These are phyloP conservation scores for Leptarthrus brevirostris DNA, from an alignment of 2,888 invertebrate species.

Conservation along the genomic window DNA sequence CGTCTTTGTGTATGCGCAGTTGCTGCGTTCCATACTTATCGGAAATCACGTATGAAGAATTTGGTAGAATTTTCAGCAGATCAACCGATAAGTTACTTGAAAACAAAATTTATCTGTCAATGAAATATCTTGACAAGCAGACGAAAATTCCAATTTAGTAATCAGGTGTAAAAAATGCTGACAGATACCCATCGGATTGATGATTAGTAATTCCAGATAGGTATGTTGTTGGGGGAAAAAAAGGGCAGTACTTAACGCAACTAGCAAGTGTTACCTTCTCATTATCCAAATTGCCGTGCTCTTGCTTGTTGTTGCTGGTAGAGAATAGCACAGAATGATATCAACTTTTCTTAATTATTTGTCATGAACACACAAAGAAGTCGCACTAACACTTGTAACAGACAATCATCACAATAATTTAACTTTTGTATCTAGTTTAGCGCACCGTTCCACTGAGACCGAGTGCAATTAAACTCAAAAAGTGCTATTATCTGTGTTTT, in stretches of 20 bases:
- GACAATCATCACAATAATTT: slow-evolving; percentile 11
- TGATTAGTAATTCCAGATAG: neutral
- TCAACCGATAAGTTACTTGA: neutral
- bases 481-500: slow-evolving; percentile 11
- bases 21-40: neutral
- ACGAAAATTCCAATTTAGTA: neutral
- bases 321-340: slow-evolving; percentile 29
- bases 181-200: neutral
- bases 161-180: neutral
- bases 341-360: slow-evolving; percentile 43
- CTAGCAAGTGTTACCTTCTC: slow-evolving; percentile 25
- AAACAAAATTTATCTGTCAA: neutral
- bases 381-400: slow-evolving; percentile 5
- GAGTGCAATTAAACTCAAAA: slow-evolving; percentile 15
- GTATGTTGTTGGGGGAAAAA: no score
- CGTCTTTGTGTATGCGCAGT: neutral
- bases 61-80: neutral
- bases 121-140: neutral
- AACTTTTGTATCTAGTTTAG: slow-evolving; percentile 10
- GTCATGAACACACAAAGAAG: slow-evolving; percentile 19
- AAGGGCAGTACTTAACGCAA: neutral
- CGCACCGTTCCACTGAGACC: slow-evolving; percentile 6
- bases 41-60: neutral
- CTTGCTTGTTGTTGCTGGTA: neutral
- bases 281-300: slow-evolving; percentile 15